These are phyloP conservation scores for Leucopsar rothschildi DNA, from an alignment of 2,113 vertebrate genomes.

Conservation along the genomic window DNA sequence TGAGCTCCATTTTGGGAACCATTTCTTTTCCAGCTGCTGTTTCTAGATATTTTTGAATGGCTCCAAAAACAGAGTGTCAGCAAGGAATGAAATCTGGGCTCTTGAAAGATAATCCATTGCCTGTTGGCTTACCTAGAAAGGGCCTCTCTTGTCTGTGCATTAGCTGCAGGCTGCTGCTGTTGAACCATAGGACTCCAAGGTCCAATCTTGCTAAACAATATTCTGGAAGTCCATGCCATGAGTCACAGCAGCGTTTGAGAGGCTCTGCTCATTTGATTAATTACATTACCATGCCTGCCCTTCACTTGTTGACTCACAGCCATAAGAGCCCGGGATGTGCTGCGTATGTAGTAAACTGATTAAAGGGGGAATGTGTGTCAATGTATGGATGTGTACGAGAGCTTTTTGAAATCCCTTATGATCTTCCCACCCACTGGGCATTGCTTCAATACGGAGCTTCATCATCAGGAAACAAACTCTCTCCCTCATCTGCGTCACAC, in stretches of 20 bases:
- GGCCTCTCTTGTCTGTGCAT: not conserved
- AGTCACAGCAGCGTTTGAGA: not conserved
- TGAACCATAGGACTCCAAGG: not conserved
- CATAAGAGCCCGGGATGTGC: not conserved
- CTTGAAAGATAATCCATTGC: not conserved
- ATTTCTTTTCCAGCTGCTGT: conserved; percentile 15
- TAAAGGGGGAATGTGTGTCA: not conserved
- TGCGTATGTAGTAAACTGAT: not conserved
- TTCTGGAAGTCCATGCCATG: not conserved
- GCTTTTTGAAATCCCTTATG: conserved; percentile 35
- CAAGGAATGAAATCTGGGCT: not conserved
- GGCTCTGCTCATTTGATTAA: conserved; percentile 1
- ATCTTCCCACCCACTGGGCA: conserved; percentile 35
- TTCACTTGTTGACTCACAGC: not conserved
- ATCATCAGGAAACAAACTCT: not conserved
- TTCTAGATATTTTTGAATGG: not conserved
- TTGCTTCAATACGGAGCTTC: not conserved
- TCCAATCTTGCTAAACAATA: not conserved
- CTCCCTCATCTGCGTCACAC: conserved; percentile 23
- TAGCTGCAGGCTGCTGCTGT: not conserved
- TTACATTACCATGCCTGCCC: not conserved
- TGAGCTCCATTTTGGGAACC: not conserved
- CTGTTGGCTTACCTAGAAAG: conserved; percentile 12
- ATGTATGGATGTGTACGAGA: not conserved
- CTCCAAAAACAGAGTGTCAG: not conserved